phyloP scores from a whole-genome alignment of 1,140 invertebrate genomes.

The Drosophila setifemur region DNA sequence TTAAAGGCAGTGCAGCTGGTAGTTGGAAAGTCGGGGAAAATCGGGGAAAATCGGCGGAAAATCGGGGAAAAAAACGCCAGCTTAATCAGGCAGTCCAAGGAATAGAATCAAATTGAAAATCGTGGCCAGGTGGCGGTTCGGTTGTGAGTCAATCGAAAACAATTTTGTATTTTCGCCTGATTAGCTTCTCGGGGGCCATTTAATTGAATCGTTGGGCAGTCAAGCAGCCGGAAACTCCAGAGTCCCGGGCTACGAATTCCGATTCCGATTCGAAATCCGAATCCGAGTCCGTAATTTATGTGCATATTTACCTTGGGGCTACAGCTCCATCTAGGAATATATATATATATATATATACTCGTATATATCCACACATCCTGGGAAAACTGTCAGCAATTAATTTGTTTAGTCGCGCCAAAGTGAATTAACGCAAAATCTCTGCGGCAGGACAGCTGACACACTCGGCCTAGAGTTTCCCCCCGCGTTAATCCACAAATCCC shows the following conservation, averaged over 20 bases:
- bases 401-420: conserved; percentile 64
- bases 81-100: too few relatives aligned
- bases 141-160: conserved; percentile 11
- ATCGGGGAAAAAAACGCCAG: too few relatives aligned
- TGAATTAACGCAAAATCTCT: conserved; percentile 64
- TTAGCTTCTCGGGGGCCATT: conserved; percentile 18
- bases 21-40: too few relatives aligned
- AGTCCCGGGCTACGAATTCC: not conserved
- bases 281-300: conserved; percentile 54
- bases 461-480: not conserved
- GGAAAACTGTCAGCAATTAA: conserved; percentile 73
- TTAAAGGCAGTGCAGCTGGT: too few relatives aligned
- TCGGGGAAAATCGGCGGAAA: too few relatives aligned
- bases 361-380: conserved; percentile 21
- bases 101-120: not conserved
- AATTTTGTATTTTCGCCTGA: conserved; percentile 16
- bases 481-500: not conserved
- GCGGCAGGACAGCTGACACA: conserved; percentile 24
- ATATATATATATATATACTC: not conserved
- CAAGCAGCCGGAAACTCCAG: conserved; percentile 33
- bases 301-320: conserved; percentile 48
- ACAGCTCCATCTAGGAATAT: not conserved
- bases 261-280: not conserved
- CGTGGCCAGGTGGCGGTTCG: not conserved
- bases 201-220: conserved; percentile 53